Percentiles rank a stretch among this genome's conserved stretches.
phyloP scores from a whole-genome alignment of 23 tunicate genomes.

The Phallusia fumigata region DNA sequence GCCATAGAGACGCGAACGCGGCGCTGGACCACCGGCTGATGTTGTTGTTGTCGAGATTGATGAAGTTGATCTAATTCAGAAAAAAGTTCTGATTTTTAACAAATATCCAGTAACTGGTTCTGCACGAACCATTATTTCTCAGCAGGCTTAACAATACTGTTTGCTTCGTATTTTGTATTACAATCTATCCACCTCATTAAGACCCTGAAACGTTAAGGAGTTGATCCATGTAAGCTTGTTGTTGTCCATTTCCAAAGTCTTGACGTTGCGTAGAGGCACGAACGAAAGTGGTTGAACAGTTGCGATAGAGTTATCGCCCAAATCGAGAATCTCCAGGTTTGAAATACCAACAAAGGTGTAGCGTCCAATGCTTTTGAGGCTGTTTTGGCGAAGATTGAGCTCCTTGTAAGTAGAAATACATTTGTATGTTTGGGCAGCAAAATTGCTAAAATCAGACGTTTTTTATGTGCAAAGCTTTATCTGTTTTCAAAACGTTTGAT shows the following conservation, averaged over 20 bases:
- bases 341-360: conserved; percentile 34
- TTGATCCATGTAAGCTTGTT: conserved; percentile 19
- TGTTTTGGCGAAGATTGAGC: conserved; percentile 35
- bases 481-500: too few relatives aligned
- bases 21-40: conserved; percentile 25
- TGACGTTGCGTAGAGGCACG: conserved; percentile 9
- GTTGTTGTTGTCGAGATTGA: conserved; percentile 45
- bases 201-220: conserved; percentile 37
- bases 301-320: conserved; percentile 27
- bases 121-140: not conserved
- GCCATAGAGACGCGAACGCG: conserved; percentile 38
- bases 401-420: not conserved
- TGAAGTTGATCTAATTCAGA: not conserved
- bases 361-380: conserved; percentile 15
- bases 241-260: conserved; percentile 15
- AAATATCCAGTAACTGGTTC: not conserved
- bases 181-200: conserved; percentile 10
- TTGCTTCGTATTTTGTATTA: not conserved
- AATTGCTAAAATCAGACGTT: too few relatives aligned
- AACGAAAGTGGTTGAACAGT: conserved; percentile 29
- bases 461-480: too few relatives aligned
- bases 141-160: not conserved
- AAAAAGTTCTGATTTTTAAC: not conserved
- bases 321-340: conserved; percentile 19
- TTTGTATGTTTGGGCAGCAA: too few relatives aligned